Evolutionary conservation across 2,888 invertebrate species (phyloP).

Genomic region (Cryptophagus acutangulus): DNA sequence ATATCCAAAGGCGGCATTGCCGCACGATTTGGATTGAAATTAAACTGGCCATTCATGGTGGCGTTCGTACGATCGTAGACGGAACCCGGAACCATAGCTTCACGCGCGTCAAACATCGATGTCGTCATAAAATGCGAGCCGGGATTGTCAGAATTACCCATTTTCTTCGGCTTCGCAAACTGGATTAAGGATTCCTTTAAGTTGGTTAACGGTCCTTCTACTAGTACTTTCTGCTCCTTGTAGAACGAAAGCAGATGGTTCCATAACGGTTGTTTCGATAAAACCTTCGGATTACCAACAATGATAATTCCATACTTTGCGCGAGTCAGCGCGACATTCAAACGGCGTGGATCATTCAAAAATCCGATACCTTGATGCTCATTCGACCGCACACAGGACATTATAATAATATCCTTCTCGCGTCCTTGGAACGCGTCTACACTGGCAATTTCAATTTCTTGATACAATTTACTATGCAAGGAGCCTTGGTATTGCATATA

Average conservation of each 20-base stretch:
- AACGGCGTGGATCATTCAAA: slow-evolving; percentile 91
- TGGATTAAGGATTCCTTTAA: slow-evolving; percentile 94
- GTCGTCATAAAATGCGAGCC: slow-evolving; percentile 97
- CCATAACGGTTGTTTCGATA: slow-evolving; percentile 98
- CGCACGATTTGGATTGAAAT: slow-evolving; percentile 14
- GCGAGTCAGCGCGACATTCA: slow-evolving; percentile 96
- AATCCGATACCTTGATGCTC: slow-evolving; percentile 98
- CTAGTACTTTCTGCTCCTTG: slow-evolving; percentile 94
- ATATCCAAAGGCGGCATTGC: slow-evolving; percentile 53
- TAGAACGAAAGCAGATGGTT: slow-evolving; percentile 95
- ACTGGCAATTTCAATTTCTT: slow-evolving; percentile 98
- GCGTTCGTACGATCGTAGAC: slow-evolving; percentile 75
- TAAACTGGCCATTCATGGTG: slow-evolving; percentile 32
- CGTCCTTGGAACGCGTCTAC: slow-evolving; percentile 99
- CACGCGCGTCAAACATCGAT: slow-evolving; percentile 94
- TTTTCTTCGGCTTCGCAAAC: slow-evolving; percentile 94
- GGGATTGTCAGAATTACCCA: slow-evolving; percentile 90
- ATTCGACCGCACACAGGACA: slow-evolving; percentile 98
- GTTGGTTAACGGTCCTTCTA: slow-evolving; percentile 96
- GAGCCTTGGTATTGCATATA: slow-evolving; percentile 99
- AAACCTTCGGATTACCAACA: slow-evolving; percentile 97
- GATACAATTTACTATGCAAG: slow-evolving; percentile 91
- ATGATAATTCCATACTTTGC: slow-evolving; percentile 98
- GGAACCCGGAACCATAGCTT: slow-evolving; percentile 90
- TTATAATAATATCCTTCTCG: slow-evolving; percentile 98